Percentiles rank a stretch among this genome's conserved stretches.
phyloP scores from a whole-genome alignment of 2,888 invertebrate genomes.

The Ganaspis brasiliensis region DNA sequence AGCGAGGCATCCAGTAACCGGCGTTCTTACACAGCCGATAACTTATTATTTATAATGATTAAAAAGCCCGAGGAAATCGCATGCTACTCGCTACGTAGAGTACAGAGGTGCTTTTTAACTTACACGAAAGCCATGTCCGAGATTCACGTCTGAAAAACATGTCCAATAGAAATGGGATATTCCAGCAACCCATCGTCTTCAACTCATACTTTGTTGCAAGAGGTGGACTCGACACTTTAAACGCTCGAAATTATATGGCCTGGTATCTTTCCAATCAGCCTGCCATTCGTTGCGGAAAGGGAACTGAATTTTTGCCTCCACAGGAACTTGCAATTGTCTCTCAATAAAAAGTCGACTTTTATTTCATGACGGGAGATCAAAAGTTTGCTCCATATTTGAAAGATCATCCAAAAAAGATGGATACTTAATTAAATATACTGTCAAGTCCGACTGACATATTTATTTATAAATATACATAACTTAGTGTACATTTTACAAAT shows the following conservation, averaged over 20 bases:
- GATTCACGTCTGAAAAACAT: slow-evolving; percentile 34
- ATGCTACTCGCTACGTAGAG: slow-evolving; percentile 24
- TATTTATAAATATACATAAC: no score
- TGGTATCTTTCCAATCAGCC: not conserved
- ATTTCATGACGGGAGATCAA: no score
- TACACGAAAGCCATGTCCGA: slow-evolving; percentile 1
- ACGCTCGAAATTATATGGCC: slow-evolving; percentile 8
- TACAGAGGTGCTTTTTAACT: slow-evolving; percentile 10
- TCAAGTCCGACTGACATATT: no score
- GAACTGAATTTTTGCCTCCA: no score
- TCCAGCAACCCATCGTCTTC: not conserved
- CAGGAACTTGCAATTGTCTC: no score
- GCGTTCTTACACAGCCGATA: slow-evolving; percentile 70
- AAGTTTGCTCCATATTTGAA: no score
- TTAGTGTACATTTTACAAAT: no score
- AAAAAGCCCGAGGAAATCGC: slow-evolving; percentile 69
- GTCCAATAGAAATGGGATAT: slow-evolving; percentile 29
- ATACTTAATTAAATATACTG: no score
- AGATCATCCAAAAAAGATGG: no score
- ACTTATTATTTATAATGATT: slow-evolving; percentile 76
- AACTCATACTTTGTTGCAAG: slow-evolving; percentile 23
- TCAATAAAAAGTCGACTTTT: no score
- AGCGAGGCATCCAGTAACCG: slow-evolving; percentile 33
- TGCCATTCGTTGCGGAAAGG: not conserved
- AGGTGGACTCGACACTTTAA: slow-evolving; percentile 6